Conservation (phyloP, 2,113 vertebrate species). For the Procavia capensis region DNA sequence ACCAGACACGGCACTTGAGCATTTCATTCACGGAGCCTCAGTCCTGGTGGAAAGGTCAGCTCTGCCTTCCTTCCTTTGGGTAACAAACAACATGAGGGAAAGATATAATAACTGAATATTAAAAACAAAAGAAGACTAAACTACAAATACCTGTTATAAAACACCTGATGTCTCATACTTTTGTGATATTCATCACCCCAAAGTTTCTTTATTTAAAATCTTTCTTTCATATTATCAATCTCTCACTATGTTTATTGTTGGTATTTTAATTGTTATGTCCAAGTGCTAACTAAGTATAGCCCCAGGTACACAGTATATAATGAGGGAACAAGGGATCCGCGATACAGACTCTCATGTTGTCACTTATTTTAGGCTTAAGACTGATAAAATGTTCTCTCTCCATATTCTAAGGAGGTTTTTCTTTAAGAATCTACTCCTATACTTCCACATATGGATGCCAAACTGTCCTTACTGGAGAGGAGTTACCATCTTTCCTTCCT, state of each 20-base stretch:
- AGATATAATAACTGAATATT: neutral
- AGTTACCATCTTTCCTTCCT: neutral
- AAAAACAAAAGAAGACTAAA: neutral
- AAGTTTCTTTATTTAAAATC: neutral
- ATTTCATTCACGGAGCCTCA: neutral
- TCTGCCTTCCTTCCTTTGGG: neutral
- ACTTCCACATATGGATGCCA: neutral
- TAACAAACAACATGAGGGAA: neutral
- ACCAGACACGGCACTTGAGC: neutral
- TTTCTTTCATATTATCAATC: neutral
- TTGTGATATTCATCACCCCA: neutral
- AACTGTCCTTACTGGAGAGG: neutral
- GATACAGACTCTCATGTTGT: neutral
- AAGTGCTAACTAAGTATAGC: neutral
- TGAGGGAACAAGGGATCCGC: neutral
- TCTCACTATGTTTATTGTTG: neutral
- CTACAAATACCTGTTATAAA: neutral
- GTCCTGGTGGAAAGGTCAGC: neutral
- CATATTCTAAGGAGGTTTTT: neutral
- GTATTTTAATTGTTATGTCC: neutral
- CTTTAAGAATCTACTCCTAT: neutral
- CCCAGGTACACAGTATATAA: neutral
- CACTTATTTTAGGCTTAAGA: neutral
- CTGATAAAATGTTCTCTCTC: neutral
- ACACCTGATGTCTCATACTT: neutral